Conservation (phyloP, 2,888 invertebrate species). For the Geophilus truncorum region DNA sequence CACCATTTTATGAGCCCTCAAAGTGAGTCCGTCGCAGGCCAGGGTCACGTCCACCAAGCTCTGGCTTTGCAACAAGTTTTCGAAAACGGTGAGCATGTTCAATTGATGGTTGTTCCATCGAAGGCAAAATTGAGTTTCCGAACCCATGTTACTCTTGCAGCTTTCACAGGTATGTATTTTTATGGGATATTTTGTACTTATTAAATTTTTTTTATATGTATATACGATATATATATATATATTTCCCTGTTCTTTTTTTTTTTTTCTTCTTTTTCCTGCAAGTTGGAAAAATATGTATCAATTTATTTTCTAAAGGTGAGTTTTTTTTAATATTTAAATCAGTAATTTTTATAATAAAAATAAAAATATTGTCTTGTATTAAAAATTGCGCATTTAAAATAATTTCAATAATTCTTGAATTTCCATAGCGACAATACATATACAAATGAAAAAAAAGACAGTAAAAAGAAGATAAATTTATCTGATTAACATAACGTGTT, state of each 20-base stretch:
- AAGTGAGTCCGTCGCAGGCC: slow-evolving; percentile 78
- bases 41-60: slow-evolving; percentile 87
- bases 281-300: too few species aligned
- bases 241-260: too few species aligned
- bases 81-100: slow-evolving; percentile 83
- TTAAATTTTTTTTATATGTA: neutral
- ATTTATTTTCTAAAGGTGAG: too few species aligned
- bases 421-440: too few species aligned
- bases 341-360: neutral
- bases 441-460: too few species aligned
- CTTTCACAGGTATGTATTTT: neutral
- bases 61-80: slow-evolving; percentile 76
- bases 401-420: too few species aligned
- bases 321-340: too few species aligned
- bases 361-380: too few species aligned
- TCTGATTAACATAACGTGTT: too few species aligned
- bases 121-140: slow-evolving; percentile 79
- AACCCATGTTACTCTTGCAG: slow-evolving; percentile 40
- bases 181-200: neutral
- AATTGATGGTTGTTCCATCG: slow-evolving; percentile 90
- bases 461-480: too few species aligned
- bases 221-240: too few species aligned
- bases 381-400: too few species aligned
- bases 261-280: neutral
- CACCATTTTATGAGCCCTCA: slow-evolving; percentile 80